These are phyloP conservation scores for Pterobdella sp. DNA, from an alignment of 2,888 invertebrate genomes.

Conservation along the genomic window DNA sequence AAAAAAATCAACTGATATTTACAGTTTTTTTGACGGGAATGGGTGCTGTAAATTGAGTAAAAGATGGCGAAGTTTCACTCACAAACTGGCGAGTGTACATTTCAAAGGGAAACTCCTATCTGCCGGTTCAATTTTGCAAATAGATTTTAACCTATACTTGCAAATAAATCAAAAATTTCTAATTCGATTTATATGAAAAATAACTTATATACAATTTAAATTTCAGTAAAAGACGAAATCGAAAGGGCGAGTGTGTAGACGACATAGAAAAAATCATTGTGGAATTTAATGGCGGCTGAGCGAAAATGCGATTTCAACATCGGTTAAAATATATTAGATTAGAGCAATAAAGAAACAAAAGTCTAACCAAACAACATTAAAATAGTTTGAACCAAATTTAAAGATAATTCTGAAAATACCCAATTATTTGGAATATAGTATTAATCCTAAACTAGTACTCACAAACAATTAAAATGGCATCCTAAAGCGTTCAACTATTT, in stretches of 20 bases:
- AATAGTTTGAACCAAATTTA: not conserved
- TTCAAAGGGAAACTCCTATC: not conserved
- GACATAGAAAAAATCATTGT: no score
- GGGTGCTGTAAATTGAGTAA: not conserved
- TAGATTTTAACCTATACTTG: constrained; percentile 5
- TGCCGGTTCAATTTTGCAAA: constrained; percentile 11
- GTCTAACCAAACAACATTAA: not conserved
- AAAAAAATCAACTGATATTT: not conserved
- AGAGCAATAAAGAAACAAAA: not conserved
- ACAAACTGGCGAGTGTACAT: constrained; percentile 16
- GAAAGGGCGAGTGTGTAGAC: no score
- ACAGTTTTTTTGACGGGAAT: not conserved
- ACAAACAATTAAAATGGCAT: constrained; percentile 8
- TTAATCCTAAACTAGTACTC: constrained; percentile 9
- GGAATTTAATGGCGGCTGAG: constrained; percentile 16
- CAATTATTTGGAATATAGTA: constrained; percentile 6
- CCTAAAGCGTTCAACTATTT: not conserved
- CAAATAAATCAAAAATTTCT: constrained; percentile 8
- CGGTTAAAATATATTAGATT: not conserved
- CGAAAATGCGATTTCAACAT: constrained; percentile 13
- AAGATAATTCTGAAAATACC: constrained; percentile 1
- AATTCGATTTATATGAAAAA: not conserved
- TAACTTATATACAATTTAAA: not conserved
- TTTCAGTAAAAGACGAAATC: constrained; percentile 12
- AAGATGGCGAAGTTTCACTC: not conserved